A percentile compares a stretch with the other conserved stretches of the same genome.
Conservation (phyloP, 2,888 invertebrate species). For the Trichogramma evanescens region DNA sequence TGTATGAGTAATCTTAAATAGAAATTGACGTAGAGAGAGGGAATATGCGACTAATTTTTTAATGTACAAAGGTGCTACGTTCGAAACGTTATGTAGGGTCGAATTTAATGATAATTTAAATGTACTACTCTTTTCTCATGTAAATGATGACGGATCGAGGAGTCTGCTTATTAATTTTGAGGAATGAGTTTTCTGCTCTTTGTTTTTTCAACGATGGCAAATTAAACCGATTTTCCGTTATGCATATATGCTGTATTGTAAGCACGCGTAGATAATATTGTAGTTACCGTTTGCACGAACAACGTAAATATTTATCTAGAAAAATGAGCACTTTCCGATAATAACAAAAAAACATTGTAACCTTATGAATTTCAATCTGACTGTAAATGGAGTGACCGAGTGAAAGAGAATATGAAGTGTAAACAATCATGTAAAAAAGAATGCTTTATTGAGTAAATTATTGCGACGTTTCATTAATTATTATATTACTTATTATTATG, state of each 20-base stretch:
- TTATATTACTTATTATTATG: no score
- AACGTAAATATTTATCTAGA: conserved; percentile 19
- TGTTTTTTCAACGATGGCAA: neutral
- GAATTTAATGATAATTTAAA: no score
- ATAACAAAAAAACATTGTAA: neutral
- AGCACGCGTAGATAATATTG: neutral
- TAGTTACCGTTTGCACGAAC: conserved; percentile 11
- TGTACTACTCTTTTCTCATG: no score
- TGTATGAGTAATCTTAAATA: no score
- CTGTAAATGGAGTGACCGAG: neutral
- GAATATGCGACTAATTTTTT: no score
- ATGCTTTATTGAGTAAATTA: neutral
- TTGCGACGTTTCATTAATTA: neutral
- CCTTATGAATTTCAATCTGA: neutral
- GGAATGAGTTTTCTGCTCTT: no score
- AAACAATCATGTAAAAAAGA: neutral
- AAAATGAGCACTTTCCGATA: conserved; percentile 9
- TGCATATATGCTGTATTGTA: neutral
- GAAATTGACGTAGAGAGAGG: no score
- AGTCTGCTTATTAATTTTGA: no score
- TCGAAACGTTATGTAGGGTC: no score
- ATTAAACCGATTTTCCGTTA: neutral
- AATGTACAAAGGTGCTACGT: no score
- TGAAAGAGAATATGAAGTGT: neutral
- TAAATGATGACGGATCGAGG: no score